phyloP scores from a whole-genome alignment of 2,797 vertebrate genomes.

The Gallinago stenura region DNA sequence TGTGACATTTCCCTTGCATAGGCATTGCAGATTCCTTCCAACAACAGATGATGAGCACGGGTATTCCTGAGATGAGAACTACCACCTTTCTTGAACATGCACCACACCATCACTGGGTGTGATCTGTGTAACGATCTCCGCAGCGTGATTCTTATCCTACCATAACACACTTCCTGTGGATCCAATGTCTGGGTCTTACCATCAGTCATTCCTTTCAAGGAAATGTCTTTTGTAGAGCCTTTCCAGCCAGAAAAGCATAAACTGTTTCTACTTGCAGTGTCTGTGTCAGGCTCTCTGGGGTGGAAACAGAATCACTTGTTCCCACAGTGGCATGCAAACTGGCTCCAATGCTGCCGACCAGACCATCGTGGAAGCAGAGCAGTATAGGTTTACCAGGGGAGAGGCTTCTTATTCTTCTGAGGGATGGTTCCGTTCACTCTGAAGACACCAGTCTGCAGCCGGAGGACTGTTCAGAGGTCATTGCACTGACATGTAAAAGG shows the following conservation, averaged over 20 bases:
- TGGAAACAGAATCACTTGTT: background rate
- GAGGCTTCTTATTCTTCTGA: background rate
- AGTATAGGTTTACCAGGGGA: accelerated
- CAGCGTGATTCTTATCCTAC: background rate
- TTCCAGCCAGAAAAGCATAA: background rate
- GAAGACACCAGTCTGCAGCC: background rate
- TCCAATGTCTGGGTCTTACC: background rate
- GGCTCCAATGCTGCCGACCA: background rate
- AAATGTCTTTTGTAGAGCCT: background rate
- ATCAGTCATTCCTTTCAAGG: background rate
- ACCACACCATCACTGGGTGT: accelerated
- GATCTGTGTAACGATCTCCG: background rate
- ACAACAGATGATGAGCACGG: accelerated
- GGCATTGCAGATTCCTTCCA: background rate
- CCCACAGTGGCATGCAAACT: background rate
- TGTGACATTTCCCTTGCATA: background rate
- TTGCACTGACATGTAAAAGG: background rate
- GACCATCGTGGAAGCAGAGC: accelerated
- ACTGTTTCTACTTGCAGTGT: background rate
- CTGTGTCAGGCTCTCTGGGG: background rate
- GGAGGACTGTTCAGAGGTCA: background rate
- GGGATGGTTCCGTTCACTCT: background rate
- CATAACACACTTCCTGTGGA: background rate
- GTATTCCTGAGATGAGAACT: background rate
- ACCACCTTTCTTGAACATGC: background rate